Evolutionary conservation across 2,113 vertebrate species (phyloP), one percentile per base, ranked within the genome.

Genomic region (Oreochromis aureus): DNA sequence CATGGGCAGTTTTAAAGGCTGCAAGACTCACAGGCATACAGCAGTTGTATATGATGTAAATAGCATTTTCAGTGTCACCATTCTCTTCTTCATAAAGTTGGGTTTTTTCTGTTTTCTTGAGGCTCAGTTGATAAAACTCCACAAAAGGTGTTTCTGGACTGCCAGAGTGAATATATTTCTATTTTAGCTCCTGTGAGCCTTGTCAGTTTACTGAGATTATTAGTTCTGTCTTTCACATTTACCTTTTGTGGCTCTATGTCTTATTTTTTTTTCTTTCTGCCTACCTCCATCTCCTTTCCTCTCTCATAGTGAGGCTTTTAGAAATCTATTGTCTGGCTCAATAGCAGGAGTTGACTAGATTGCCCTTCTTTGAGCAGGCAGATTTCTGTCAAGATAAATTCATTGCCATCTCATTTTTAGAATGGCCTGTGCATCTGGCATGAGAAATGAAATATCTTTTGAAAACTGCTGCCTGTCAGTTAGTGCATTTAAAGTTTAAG

Each of bases 311-410:
- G 2, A 44, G 5, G 51, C 58, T 58, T 81, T 80, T 63, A 4
- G 56, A 87, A 71, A 82, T 30, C 9, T 22, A 58, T 88, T 79
- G 58, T 76, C 66, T 88, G 78, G 13, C 84, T 84, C 59, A 80
- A 66, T 39, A 6, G 51, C 9, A 34, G 41, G 24, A 88, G 46
- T 78, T 78, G 24, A 51, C 71, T 51, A 32, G 46, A 78, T 51
- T 32, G 27, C 46, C 71, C 71, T n/a, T 78, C 19, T 78, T n/a
- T 51, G 44, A 78, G 34, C n/a, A 3, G 61, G 79, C 32, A 71
- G 30, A 81, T 88, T 82, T 80, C 48, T 91, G 41, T 86, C 80
- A 53, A 55, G 78, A 87, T 80, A 80, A 32, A 92, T 78, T 56
- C 2, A 66, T 85, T 85, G 30, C 8, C 51, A 18, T 44, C 39